A percentile compares a stretch with the other conserved stretches of the same genome.
phyloP scores from a whole-genome alignment of 2,797 vertebrate species.

The Zalophus californianus region DNA sequence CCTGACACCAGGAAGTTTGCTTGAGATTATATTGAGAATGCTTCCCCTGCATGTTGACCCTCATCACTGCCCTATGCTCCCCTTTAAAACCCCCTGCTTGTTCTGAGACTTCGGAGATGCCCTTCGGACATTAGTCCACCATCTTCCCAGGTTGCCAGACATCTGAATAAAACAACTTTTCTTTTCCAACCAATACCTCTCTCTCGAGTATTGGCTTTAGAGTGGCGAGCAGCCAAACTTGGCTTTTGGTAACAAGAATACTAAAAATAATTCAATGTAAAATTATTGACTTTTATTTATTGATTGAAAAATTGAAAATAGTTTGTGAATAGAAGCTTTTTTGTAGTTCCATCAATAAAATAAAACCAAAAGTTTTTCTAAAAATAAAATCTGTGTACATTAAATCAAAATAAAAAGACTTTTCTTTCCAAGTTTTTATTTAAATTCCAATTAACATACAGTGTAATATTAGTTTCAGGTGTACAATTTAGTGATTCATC shows the following conservation, averaged over 20 bases:
- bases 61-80: not conserved
- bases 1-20: not conserved
- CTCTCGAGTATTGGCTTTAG: not conserved
- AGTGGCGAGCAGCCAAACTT: not conserved
- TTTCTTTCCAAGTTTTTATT: too few relatives aligned
- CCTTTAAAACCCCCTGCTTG: not conserved
- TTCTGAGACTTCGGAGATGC: not conserved
- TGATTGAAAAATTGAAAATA: not conserved
- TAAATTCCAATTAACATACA: too few relatives aligned
- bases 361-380: conserved; percentile 13
- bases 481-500: too few relatives aligned
- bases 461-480: too few relatives aligned
- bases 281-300: not conserved
- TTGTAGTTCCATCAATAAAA: not conserved
- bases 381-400: not conserved
- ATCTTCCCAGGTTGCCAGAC: not conserved
- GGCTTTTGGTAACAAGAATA: not conserved
- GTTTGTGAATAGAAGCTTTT: not conserved
- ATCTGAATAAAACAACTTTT: not conserved
- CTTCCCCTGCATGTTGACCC: not conserved
- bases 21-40: too few relatives aligned
- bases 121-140: not conserved
- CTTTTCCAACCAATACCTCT: not conserved
- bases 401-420: not conserved
- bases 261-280: not conserved